Evolutionary conservation across 2,888 invertebrate genomes (phyloP).

Genomic region (Drosophila siamana): DNA sequence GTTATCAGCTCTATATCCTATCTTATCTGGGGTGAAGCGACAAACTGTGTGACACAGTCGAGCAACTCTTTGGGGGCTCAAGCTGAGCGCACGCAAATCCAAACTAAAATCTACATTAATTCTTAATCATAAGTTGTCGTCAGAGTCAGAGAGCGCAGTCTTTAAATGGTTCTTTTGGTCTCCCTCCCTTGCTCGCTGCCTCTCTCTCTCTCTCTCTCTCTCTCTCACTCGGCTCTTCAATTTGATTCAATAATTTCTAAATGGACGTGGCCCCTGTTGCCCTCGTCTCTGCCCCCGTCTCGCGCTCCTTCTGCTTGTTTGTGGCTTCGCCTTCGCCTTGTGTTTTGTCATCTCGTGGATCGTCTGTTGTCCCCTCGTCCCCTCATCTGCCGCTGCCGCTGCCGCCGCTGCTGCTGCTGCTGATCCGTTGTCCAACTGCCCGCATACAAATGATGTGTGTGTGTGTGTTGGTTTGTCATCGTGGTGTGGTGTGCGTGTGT

Average conservation of each 20-base stretch:
- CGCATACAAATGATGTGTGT: constrained; percentile 71
- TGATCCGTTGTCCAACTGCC: constrained; percentile 32
- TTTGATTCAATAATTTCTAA: constrained; percentile 78
- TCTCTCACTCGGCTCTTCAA: constrained; percentile 45
- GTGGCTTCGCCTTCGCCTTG: constrained; percentile 27
- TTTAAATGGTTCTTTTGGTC: constrained; percentile 39
- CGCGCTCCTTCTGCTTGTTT: constrained; percentile 4
- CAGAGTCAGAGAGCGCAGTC: constrained; percentile 20
- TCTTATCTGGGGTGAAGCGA: neutral
- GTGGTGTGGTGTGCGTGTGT: constrained; percentile 24
- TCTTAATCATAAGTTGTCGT: constrained; percentile 41
- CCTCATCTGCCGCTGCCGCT: too few species aligned
- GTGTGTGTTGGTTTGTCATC: constrained; percentile 48
- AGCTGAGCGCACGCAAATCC: constrained; percentile 14
- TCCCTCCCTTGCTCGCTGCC: neutral
- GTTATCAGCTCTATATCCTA: neutral
- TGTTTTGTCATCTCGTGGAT: constrained; percentile 61
- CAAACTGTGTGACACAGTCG: neutral
- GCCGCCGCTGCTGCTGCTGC: neutral
- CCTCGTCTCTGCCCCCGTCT: constrained; percentile 17
- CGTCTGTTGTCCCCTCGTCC: constrained; percentile 39
- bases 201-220: neutral
- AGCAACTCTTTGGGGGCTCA: constrained; percentile 6
- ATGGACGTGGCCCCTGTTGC: constrained; percentile 36
- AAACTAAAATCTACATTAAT: constrained; percentile 53